These are phyloP conservation scores for Trachymyrmex septentrionalis DNA, from an alignment of 1,140 invertebrate genomes.

Conservation along the genomic window DNA sequence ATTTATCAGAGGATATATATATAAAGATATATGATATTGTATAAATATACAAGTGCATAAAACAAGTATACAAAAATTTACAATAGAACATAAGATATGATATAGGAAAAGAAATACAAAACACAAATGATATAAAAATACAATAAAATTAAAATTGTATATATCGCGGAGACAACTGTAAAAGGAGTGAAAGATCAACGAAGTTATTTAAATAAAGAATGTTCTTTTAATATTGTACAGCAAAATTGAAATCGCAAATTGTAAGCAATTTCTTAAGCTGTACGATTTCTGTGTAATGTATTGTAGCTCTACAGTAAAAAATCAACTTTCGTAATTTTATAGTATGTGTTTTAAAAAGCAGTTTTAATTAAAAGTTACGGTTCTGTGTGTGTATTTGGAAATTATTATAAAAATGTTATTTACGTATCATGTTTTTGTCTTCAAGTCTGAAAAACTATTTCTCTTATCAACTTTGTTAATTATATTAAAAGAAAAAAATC, in stretches of 20 bases:
- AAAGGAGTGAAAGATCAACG: constrained; percentile 34
- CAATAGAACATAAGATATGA: constrained; percentile 13
- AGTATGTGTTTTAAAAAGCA: background rate
- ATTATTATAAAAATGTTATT: constrained; percentile 14
- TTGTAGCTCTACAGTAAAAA: constrained; percentile 11
- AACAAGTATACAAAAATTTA: constrained; percentile 29
- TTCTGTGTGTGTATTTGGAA: too few relatives aligned
- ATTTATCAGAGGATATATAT: constrained; percentile 26
- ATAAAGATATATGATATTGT: constrained; percentile 29
- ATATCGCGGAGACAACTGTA: constrained; percentile 38
- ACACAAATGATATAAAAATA: constrained; percentile 20
- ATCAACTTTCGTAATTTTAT: background rate
- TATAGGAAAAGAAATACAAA: background rate
- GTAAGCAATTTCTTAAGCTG: background rate
- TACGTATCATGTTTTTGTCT: background rate
- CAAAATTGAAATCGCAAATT: background rate
- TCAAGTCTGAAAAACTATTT: background rate
- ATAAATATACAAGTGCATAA: constrained; percentile 24
- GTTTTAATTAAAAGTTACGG: background rate
- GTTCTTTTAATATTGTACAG: constrained; percentile 3
- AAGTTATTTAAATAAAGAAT: constrained; percentile 30
- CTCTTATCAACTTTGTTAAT: background rate
- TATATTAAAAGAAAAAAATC: background rate
- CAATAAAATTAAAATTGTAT: background rate
- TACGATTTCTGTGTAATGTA: background rate